A percentile compares a stretch with the other conserved stretches of the same genome.
These are phyloP conservation scores for Nyctalus aviator DNA, from an alignment of 2,797 vertebrate species.

Conservation along the genomic window DNA sequence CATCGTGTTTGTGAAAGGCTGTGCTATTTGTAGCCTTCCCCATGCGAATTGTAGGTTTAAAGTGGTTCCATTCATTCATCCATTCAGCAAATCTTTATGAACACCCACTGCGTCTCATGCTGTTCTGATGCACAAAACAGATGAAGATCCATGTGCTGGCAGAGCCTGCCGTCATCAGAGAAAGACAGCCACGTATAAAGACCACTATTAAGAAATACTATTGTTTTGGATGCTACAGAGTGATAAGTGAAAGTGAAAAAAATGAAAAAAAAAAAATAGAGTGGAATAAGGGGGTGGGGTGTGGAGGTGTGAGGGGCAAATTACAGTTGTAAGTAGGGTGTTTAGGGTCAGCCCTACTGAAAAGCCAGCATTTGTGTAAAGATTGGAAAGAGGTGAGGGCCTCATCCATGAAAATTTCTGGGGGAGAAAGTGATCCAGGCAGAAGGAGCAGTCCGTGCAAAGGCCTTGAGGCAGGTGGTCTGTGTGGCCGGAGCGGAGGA, in stretches of 20 bases:
- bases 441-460: not conserved
- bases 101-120: not conserved
- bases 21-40: not conserved
- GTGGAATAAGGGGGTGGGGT: no score
- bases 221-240: not conserved
- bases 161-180: not conserved
- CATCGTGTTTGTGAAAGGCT: constrained; percentile 13
- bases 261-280: not conserved
- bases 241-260: not conserved
- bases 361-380: not conserved
- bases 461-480: not conserved
- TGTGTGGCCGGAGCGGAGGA: not conserved
- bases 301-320: not conserved
- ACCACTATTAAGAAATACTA: not conserved
- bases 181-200: not conserved
- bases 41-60: not conserved
- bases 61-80: not conserved
- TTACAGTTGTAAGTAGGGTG: not conserved
- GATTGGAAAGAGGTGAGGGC: not conserved
- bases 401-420: not conserved
- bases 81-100: not conserved
- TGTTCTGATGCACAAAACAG: not conserved
- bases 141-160: accelerated
- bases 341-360: not conserved
- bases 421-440: not conserved